A percentile compares a stretch with the other conserved stretches of the same genome.
Evolutionary conservation across 2,113 vertebrate species (phyloP).

Genomic region (Spheniscus mendiculus): DNA sequence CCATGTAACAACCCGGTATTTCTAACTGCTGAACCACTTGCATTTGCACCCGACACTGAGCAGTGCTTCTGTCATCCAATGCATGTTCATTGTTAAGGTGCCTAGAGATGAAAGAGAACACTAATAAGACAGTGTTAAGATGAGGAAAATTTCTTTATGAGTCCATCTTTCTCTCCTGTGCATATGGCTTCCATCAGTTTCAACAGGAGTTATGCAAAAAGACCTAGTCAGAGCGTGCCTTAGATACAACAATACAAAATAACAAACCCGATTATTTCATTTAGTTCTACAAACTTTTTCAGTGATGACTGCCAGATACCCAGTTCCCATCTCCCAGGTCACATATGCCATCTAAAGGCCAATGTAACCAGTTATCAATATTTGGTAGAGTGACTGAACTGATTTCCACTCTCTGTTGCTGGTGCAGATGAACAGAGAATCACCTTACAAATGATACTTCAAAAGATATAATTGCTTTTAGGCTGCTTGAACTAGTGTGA

Average conservation of each 20-base stretch:
- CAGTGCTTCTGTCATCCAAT: slow-evolving; percentile 96
- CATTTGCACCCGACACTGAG: slow-evolving; percentile 98
- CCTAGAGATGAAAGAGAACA: slow-evolving; percentile 75
- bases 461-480: background rate
- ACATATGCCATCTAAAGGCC: background rate
- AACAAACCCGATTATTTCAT: background rate
- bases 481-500: background rate
- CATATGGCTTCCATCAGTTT: background rate
- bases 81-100: slow-evolving; percentile 99
- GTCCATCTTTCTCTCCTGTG: background rate
- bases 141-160: background rate
- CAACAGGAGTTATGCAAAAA: background rate
- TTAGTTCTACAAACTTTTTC: background rate
- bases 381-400: background rate
- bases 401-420: background rate
- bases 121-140: background rate
- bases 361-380: background rate
- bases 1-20: slow-evolving; percentile 88
- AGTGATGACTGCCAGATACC: background rate
- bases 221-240: background rate
- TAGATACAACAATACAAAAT: background rate
- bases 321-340: background rate
- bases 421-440: background rate
- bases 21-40: slow-evolving; percentile 98
- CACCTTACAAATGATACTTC: background rate